These are phyloP conservation scores for Leptodirus hochenwartii DNA, from an alignment of 2,888 invertebrate species.

Conservation along the genomic window DNA sequence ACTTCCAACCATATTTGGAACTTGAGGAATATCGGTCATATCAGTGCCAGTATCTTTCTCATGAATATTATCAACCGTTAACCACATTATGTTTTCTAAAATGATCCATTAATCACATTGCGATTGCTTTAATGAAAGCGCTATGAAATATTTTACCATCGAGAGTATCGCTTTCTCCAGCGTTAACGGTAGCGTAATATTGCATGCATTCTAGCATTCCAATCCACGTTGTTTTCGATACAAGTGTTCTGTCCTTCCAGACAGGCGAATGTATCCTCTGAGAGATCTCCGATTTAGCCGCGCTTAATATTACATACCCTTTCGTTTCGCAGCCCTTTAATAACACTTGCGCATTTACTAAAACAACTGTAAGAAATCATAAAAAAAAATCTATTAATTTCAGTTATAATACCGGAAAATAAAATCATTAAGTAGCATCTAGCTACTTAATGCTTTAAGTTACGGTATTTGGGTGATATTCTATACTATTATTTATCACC, in stretches of 20 bases:
- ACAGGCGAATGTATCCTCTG: slow-evolving; percentile 79
- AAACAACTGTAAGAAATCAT: slow-evolving; percentile 40
- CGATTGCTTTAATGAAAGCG: slow-evolving; percentile 3
- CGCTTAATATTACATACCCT: slow-evolving; percentile 93
- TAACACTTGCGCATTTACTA: slow-evolving; percentile 85
- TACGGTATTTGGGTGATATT: too few species aligned
- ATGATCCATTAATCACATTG: too few species aligned
- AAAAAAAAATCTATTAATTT: slow-evolving; percentile 4
- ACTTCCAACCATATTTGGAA: slow-evolving; percentile 78
- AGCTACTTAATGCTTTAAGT: too few species aligned
- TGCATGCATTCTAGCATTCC: slow-evolving; percentile 95
- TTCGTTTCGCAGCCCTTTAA: slow-evolving; percentile 92
- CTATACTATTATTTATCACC: too few species aligned
- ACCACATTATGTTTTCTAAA: slow-evolving; percentile 87
- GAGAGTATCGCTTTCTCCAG: slow-evolving; percentile 49
- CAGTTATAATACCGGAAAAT: not conserved
- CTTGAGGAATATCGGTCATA: slow-evolving; percentile 64
- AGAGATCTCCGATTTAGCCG: slow-evolving; percentile 86
- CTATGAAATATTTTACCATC: slow-evolving; percentile 25
- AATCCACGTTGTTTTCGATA: slow-evolving; percentile 92
- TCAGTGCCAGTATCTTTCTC: slow-evolving; percentile 61
- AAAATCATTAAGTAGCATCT: too few species aligned
- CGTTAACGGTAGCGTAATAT: slow-evolving; percentile 96
- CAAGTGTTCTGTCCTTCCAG: slow-evolving; percentile 69
- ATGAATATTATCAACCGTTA: slow-evolving; percentile 85